phyloP scores from a whole-genome alignment of 2,888 invertebrate genomes.

The Slavum lentiscoides region DNA sequence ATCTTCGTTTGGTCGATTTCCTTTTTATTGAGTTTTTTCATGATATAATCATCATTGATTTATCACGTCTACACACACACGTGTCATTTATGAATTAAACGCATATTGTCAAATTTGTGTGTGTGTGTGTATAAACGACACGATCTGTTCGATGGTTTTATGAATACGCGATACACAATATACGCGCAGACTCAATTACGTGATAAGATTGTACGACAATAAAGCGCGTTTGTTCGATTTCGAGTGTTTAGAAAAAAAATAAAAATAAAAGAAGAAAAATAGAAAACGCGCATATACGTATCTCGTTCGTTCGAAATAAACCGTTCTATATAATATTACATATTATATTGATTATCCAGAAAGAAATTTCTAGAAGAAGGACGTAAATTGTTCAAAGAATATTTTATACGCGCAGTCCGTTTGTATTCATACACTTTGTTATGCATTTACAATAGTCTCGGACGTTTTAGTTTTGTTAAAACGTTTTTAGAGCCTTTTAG shows the following conservation, averaged over 20 bases:
- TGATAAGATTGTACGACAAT: no score
- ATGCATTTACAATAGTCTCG: background rate
- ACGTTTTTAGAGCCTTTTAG: conserved; percentile 26
- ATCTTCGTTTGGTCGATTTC: no score
- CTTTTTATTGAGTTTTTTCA: no score
- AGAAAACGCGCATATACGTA: background rate
- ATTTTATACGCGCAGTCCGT: no score
- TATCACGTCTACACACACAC: no score
- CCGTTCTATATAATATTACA: background rate
- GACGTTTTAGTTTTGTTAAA: conserved; percentile 30
- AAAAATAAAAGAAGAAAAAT: no score
- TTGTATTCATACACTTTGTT: no score
- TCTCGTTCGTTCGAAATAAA: background rate
- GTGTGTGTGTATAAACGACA: no score
- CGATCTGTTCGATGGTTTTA: background rate
- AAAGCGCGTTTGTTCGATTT: conserved; percentile 10
- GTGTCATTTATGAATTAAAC: no score
- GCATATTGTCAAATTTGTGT: no score
- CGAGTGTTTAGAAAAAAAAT: conserved; percentile 5
- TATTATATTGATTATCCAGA: conserved; percentile 17
- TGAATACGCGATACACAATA: background rate
- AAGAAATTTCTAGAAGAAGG: background rate
- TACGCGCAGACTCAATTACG: background rate
- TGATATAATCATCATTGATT: no score
- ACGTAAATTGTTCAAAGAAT: background rate